Base-by-base conservation (phyloP, 2,113 vertebrate genomes). In the Garra rufa region DNA sequence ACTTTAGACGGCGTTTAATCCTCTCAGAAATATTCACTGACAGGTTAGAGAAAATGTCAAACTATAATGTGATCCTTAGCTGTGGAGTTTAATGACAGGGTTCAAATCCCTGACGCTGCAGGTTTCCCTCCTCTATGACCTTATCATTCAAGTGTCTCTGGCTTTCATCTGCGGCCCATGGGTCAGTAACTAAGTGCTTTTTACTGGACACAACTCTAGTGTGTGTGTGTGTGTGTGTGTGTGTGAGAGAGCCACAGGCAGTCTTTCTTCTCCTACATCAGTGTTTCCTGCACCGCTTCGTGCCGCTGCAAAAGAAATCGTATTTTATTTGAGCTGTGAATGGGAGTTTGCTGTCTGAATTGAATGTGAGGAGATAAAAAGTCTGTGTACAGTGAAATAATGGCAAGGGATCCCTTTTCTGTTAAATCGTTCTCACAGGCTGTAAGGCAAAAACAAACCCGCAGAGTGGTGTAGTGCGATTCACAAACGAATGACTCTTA, bases 161-260 rank as follows among this genome's bases (percentile, higher is more conserved):
- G 28, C 57, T 83, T 74, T 70, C 63, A 79, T 61, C 43, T 59
- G 24, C 14, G 6, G 52, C 61, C 57, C 24, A 48, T 34, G 78
- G 78, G 78, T 80, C 78, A 80, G 41, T 48, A 65, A 50, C 78
- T 65, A 50, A 80, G 59, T 80, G 78, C 78, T 80, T 80, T 59
- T 50, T 74, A 61, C 19, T 17, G 55, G 41, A 57, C 76, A 59
- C 52, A 15, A 41, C 34, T 30, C n/a, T n/a, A 50, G 73, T 75
- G 26, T 28, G 73, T 30, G 73, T 74, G 69, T 11, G 19, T 70
- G 17, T 21, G 34, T 0, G 65, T 3, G 21, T 13, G 57, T 28
- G 59, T 9, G 48, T 24, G 75, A 59, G 34, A 41, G 75, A 57
- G 34, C 30, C 30, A 76, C 21, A 13, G 30, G 75, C 50, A n/a